Base-by-base conservation (phyloP, 2,797 vertebrate species). In the Sebastes taczanowskii region DNA sequence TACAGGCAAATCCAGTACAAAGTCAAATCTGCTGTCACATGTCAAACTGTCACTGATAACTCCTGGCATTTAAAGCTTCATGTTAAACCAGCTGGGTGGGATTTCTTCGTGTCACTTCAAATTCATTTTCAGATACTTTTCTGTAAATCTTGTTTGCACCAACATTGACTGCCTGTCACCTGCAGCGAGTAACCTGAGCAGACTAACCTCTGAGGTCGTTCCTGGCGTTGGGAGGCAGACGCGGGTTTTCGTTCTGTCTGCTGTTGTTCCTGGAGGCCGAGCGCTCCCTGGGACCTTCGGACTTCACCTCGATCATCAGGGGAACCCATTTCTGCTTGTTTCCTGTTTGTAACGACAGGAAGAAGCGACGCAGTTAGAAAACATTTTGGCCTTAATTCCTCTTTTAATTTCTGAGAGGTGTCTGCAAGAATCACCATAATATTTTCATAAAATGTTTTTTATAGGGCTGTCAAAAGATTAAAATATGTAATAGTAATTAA, bases 251-350 rank as follows among this genome's bases (percentile, higher is more conserved):
- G 0, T 97, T 98, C 16, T 97, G 98, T 23, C 97, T 96, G 27
- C 94, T 95, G 95, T 98, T 97, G 94, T 98, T 99, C 87, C 98
- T 96, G 23, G 98, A 98, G 34, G 96, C 97, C 0, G 97, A 97
- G 81, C 99, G 98, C 88, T 99, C 98, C 65, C 98, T 94, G 27
- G 97, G 96, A 70, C 97, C 98, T 77, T 99, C 98, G 0, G 98
- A 97, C 94, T 99, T 99, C 95, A 99, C 97, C 86, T 99, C 98
- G 69, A 99, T 99, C 95, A 98, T 97, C 84, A 99, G 95, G 10
- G 98, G 98, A 90, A 99, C 97, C 98, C 98, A 99, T 94, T 97
- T 98, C 91, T 99, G 98, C 93, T 99, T 99, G 94, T 97, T 99
- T 84, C 98, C 98, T 96, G 84, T 71, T 82, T 34, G 42, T 1